Evolutionary conservation across 2,797 vertebrate genomes (phyloP), one percentile per base, ranked within the genome.

Genomic region (Hapalemur alaotrensis): DNA sequence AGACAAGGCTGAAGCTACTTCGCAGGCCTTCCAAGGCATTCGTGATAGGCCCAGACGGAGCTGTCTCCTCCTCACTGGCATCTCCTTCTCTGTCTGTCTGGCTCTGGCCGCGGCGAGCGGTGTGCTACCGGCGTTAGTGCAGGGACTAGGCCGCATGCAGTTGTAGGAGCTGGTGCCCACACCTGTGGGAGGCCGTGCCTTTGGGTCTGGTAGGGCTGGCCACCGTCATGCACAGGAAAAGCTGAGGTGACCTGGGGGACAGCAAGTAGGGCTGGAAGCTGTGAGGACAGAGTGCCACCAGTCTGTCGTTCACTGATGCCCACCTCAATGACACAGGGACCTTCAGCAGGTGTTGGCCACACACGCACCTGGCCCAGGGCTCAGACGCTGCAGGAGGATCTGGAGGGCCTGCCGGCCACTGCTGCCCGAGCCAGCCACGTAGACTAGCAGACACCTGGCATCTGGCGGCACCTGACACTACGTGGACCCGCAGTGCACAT

Each of bases 401-500:
- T 14, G 17, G 15, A 61, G 41, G 67, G 7, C 30, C 65, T 22
- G n/a, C 18, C 4, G 18, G 18, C 65, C 67, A 13, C 54, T 0
- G 8, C 4, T 32, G 35, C 38, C 17, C 50, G 5, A 88, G 67
- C 78, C 38, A 2, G 14, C 15, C 3, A 15, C 11, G 46, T 18
- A 38, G 8, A 7, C 38, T 1, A 0, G 20, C 15, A 52, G 76
- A 63, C 32, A 2, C 22, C 17, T 57, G 14, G 15, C 50, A 3
- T 0, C 86, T 10, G 4, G 0, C 3, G 18, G 89, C 67, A 2
- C 38, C 25, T 48, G 5, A 7, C 5, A 5, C 46, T 32, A 6
- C 0, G 0, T 4, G 22, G 2, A 32, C 52, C n/a, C 57, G 14
- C 7, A 0, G 35, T 0, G 38, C n/a, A 1, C 38, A 20, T 28